phyloP scores from a whole-genome alignment of 2,113 vertebrate genomes.

The Apteryx owenii region DNA sequence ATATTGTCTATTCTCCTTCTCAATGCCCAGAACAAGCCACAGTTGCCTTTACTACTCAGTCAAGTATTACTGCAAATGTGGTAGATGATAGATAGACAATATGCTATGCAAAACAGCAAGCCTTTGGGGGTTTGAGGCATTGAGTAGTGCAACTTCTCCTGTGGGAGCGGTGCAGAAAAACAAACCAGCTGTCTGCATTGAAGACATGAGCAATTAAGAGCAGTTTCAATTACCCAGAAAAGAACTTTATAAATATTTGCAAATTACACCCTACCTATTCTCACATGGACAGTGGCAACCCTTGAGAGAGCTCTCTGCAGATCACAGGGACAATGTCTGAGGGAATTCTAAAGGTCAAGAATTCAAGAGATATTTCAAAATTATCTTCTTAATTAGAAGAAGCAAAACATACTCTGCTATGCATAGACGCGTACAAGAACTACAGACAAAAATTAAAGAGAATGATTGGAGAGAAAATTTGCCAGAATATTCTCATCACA shows the following conservation, averaged over 20 bases:
- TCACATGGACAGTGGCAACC: neutral
- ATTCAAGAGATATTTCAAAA: constrained; percentile 17
- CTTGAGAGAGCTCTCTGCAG: neutral
- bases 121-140: constrained; percentile 4
- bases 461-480: neutral
- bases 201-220: constrained; percentile 54
- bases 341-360: constrained; percentile 6
- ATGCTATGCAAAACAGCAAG: neutral
- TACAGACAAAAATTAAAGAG: neutral
- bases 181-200: constrained; percentile 55
- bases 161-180: neutral
- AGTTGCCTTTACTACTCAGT: neutral
- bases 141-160: constrained; percentile 26
- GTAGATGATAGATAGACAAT: constrained; percentile 8
- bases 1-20: neutral
- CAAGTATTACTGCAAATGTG: neutral
- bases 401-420: neutral
- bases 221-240: constrained; percentile 27
- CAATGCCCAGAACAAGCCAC: neutral
- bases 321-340: neutral
- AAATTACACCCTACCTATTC: constrained; percentile 32
- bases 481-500: neutral
- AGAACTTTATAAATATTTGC: constrained; percentile 44
- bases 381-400: constrained; percentile 29
- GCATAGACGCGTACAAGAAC: neutral